Percentiles rank a stretch among this genome's conserved stretches.
Conservation (phyloP, 2,113 vertebrate genomes). For the Elgaria multicarinata region DNA sequence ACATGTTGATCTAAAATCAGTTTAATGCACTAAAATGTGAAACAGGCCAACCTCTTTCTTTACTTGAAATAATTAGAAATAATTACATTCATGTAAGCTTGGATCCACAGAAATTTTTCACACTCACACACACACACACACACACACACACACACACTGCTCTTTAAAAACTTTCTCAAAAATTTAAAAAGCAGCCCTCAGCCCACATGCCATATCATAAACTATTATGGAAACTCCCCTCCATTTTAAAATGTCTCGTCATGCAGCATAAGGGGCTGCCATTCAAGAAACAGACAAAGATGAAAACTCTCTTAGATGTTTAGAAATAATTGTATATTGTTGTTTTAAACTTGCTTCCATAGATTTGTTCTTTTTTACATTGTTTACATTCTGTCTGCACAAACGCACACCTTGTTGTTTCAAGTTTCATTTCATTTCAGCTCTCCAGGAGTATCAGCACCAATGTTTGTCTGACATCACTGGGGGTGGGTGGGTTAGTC, state of each 20-base stretch:
- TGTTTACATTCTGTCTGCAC: not conserved
- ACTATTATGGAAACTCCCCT: not conserved
- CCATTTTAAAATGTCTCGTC: not conserved
- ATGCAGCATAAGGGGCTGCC: not conserved
- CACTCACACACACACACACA: not conserved
- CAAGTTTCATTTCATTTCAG: not conserved
- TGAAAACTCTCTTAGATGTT: not conserved
- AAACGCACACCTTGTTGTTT: not conserved
- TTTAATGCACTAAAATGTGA: not conserved
- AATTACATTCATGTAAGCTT: not conserved
- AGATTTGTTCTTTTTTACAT: too few species aligned
- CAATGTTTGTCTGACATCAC: not conserved
- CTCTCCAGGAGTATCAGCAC: not conserved
- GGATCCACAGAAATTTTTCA: not conserved
- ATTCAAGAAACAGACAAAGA: not conserved
- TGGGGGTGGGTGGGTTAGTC: too few species aligned
- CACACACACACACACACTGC: not conserved
- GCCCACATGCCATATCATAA: not conserved
- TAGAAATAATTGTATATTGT: not conserved
- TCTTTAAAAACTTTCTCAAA: not conserved
- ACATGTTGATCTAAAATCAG: not conserved
- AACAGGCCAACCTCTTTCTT: not conserved
- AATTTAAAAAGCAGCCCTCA: too few species aligned
- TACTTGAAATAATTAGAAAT: too few species aligned
- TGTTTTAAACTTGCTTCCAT: not conserved